Evolutionary conservation across 2,888 invertebrate genomes (phyloP), one percentile per base, ranked within the genome.

Genomic region (Cheilosia pagana): DNA sequence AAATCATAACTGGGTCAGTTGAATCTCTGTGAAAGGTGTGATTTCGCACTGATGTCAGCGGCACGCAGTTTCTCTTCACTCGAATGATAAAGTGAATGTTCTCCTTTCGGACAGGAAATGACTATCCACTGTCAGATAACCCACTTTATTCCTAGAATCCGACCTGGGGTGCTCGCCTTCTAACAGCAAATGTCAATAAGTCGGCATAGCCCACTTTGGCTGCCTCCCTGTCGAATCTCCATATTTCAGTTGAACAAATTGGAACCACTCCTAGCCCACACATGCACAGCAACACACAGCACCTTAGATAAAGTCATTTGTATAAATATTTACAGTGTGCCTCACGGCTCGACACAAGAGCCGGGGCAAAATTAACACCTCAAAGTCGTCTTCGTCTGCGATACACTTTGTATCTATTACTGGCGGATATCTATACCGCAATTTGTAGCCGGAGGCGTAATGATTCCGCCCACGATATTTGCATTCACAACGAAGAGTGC

Each of bases 381-480:
- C 67, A 78, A 65, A 82, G 71, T 78, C 71, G 41, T 77, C 71
- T 71, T 71, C 45, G 45, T 10, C 35, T 35, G 10, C 81, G 70
- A 76, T 77, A 81, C 76, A 71, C 23, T 71, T 57, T 59, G 45
- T 77, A 59, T 81, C 21, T 63, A 50, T 70, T 59, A 35, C 43
- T 68, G 2, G 21, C 25, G 21, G 50, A 23, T 23, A 48, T 48
- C 48, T 21, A 48, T 10, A 21, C 48, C 5, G n/a, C n/a, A 16
- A n/a, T 28, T 28, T n/a, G 28, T 3, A 25, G 23, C 41, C 12
- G 59, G 3, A 59, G 39, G 59, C 59, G 59, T 59, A 41, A 41
- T 59, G 79, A 79, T 79, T 79, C 79, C 83, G 65, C 83, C 83
- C 60, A 79, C 83, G 63, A 57, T 55, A 48, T 75, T 70, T 25